Base-by-base conservation (phyloP, 2,797 vertebrate genomes). In the Melanogrammus aeglefinus region DNA sequence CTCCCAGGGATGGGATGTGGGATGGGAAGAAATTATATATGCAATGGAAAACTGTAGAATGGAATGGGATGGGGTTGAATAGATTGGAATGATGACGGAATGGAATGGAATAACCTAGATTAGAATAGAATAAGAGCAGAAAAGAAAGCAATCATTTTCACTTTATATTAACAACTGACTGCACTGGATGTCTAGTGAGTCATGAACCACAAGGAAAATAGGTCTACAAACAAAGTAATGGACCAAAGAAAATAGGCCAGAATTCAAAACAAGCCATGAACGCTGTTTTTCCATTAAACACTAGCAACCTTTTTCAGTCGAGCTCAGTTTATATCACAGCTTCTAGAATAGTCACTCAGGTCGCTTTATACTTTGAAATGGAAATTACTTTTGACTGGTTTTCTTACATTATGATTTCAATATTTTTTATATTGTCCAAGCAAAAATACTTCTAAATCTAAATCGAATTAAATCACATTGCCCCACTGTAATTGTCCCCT, bases 1-100 rank as follows among this genome's bases (percentile, higher is more conserved):
- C 82, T 94, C 89, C 0, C 80, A 76, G 76, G 89, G 36, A 79
- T 93, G 47, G 1, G 29, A 5, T 14, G 51, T n/a, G 51, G 51
- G 44, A 5, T 47, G 44, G 44, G 51, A n/a, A 21, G 51, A 5
- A n/a, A 9, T 51, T 3, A 9, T 16, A 9, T 16, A n/a, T 57
- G 51, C 5, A 13, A n/a, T 57, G 18, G 21, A 4, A 21, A 57
- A n/a, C n/a, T 0, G n/a, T n/a, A 18, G 51, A 57, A 57, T 21
- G 18, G 51, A 57, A 57, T 51, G n/a, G n/a, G n/a, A n/a, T n/a
- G n/a, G n/a, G n/a, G n/a, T n/a, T n/a, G n/a, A n/a, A n/a, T n/a
- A n/a, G n/a, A n/a, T n/a, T n/a, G n/a, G n/a, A n/a, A n/a, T n/a
- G n/a, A n/a, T n/a, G n/a, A n/a, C 31, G 16, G 47, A 18, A 51